A percentile compares a stretch with the other conserved stretches of the same genome.
Conservation (phyloP, 2,888 invertebrate genomes). For the Erebia ligea region DNA sequence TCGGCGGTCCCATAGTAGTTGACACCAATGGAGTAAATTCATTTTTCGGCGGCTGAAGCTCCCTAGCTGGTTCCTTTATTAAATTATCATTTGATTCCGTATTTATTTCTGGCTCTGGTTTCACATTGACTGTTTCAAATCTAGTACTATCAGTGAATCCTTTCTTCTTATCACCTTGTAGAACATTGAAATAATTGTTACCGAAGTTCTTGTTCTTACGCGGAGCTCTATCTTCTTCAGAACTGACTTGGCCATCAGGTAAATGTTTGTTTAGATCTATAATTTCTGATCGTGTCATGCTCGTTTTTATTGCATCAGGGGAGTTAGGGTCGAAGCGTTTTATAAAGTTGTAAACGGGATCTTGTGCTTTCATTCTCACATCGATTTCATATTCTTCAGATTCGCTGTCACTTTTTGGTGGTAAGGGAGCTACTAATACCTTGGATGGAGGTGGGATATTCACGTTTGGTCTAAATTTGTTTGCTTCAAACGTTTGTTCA, state of each 20-base stretch:
- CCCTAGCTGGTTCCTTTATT: conserved; percentile 56
- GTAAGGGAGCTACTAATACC: conserved; percentile 57
- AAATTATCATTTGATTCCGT: conserved; percentile 35
- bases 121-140: conserved; percentile 62
- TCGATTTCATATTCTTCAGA: conserved; percentile 54
- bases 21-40: conserved; percentile 65
- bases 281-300: conserved; percentile 72
- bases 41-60: conserved; percentile 81
- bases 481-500: conserved; percentile 28
- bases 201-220: conserved; percentile 61
- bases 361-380: conserved; percentile 52
- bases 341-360: conserved; percentile 70
- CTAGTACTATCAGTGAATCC: conserved; percentile 51
- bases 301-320: conserved; percentile 63
- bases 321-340: conserved; percentile 76
- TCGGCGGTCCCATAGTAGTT: conserved; percentile 84
- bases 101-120: conserved; percentile 49
- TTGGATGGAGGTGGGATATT: conserved; percentile 54
- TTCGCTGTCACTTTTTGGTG: conserved; percentile 51
- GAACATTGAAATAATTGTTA: conserved; percentile 58
- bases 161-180: conserved; percentile 59
- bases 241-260: conserved; percentile 66
- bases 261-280: conserved; percentile 66
- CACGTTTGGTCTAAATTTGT: conserved; percentile 15
- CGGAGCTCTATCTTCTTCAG: conserved; percentile 68